Evolutionary conservation across 2,888 invertebrate species (phyloP).

Genomic region (Endotricha flammealis): DNA sequence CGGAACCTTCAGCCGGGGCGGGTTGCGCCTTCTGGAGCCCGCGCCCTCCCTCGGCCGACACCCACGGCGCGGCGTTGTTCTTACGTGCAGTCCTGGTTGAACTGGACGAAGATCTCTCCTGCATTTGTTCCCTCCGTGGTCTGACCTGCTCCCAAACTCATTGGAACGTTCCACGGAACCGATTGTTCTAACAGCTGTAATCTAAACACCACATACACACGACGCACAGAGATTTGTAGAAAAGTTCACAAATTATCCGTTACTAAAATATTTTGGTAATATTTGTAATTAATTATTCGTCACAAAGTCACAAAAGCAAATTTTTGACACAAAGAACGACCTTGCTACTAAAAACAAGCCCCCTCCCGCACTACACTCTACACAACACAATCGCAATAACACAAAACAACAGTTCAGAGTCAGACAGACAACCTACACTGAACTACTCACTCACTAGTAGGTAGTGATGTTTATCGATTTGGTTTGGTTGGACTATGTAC

Average conservation of each 20-base stretch:
- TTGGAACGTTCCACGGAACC: constrained; percentile 80
- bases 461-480: too few relatives aligned
- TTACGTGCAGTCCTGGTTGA: constrained; percentile 99
- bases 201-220: constrained; percentile 55
- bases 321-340: constrained; percentile 82
- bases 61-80: constrained; percentile 71
- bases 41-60: neutral
- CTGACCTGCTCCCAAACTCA: constrained; percentile 88
- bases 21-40: neutral
- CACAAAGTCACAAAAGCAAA: constrained; percentile 50
- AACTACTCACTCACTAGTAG: too few relatives aligned
- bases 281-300: constrained; percentile 61
- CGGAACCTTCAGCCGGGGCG: constrained; percentile 22
- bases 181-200: constrained; percentile 49
- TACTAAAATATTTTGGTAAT: constrained; percentile 45
- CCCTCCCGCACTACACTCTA: constrained; percentile 49
- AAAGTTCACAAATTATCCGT: constrained; percentile 57
- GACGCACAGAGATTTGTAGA: constrained; percentile 51
- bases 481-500: too few relatives aligned
- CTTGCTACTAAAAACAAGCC: constrained; percentile 78
- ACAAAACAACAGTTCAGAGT: too few relatives aligned
- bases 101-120: constrained; percentile 95
- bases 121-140: constrained; percentile 86
- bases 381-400: constrained; percentile 12
- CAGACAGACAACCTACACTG: too few relatives aligned